Percentiles rank a stretch among this genome's conserved stretches.
Conservation (phyloP, 2,888 invertebrate genomes). For the Diachrysia chrysitis region DNA sequence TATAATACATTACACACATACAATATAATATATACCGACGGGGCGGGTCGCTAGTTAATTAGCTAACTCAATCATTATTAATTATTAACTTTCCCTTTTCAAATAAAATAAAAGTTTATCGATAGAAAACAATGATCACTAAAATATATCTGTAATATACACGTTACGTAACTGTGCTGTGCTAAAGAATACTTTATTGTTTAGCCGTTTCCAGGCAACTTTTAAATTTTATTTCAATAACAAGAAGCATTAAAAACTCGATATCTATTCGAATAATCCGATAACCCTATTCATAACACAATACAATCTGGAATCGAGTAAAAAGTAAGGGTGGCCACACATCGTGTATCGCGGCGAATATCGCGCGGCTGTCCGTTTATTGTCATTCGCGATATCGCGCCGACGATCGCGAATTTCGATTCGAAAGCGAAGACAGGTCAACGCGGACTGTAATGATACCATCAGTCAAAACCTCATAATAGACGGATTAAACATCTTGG, state of each 20-base stretch:
- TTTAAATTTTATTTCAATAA: neutral
- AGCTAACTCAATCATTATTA: too few species aligned
- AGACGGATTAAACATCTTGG: slow-evolving; percentile 21
- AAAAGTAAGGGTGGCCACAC: slow-evolving; percentile 82
- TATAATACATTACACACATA: too few species aligned
- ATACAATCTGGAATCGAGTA: slow-evolving; percentile 86
- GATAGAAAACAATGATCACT: too few species aligned
- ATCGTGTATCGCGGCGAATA: slow-evolving; percentile 75
- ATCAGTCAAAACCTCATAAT: slow-evolving; percentile 72
- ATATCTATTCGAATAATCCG: slow-evolving; percentile 35
- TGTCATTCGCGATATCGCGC: slow-evolving; percentile 80
- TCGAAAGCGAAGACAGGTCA: slow-evolving; percentile 73
- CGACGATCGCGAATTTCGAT: slow-evolving; percentile 74
- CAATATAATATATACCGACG: too few species aligned
- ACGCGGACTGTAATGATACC: slow-evolving; percentile 72
- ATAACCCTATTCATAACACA: slow-evolving; percentile 75
- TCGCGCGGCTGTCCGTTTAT: slow-evolving; percentile 78
- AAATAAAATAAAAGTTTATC: neutral
- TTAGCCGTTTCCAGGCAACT: too few species aligned
- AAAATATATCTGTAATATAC: too few species aligned
- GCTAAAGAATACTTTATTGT: too few species aligned
- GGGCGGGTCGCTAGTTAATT: too few species aligned
- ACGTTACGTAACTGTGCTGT: too few species aligned
- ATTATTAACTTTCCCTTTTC: too few species aligned
- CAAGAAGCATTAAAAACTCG: neutral